Percentiles rank a stretch among this genome's conserved stretches.
Conservation (phyloP, 2,797 vertebrate species). For the Labeo calbasu region DNA sequence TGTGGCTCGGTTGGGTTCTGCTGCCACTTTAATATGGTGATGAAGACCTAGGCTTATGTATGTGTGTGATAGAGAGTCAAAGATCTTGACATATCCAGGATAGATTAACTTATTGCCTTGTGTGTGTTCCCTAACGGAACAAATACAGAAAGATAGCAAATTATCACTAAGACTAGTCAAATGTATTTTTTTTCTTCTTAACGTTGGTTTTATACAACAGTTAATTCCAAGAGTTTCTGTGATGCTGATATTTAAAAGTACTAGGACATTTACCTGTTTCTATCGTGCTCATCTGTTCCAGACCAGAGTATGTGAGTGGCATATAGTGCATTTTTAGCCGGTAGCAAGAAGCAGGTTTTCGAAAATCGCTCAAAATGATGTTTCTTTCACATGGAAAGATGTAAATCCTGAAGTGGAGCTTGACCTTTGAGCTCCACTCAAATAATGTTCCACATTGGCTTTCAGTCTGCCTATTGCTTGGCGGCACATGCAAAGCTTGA, state of each 20-base stretch:
- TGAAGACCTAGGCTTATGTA: not conserved
- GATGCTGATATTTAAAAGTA: not conserved
- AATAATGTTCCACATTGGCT: not conserved
- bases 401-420: not conserved
- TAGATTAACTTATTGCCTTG: not conserved
- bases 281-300: not conserved
- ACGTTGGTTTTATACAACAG: not conserved
- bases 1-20: constrained; percentile 8
- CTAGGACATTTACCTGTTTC: not conserved
- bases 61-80: not conserved
- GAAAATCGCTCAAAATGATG: not conserved
- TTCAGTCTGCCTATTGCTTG: not conserved
- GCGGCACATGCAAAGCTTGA: not conserved
- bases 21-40: not conserved
- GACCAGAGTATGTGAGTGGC: not conserved
- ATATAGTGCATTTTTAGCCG: not conserved
- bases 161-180: not conserved
- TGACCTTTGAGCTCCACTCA: not conserved
- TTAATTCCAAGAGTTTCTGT: not conserved
- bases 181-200: not conserved
- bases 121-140: not conserved
- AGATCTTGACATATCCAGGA: not conserved
- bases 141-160: not conserved
- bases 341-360: not conserved
- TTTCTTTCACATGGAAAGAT: not conserved